A percentile compares a stretch with the other conserved stretches of the same genome.
Conservation (phyloP, 2,797 vertebrate species). For the Champsocephalus esox region DNA sequence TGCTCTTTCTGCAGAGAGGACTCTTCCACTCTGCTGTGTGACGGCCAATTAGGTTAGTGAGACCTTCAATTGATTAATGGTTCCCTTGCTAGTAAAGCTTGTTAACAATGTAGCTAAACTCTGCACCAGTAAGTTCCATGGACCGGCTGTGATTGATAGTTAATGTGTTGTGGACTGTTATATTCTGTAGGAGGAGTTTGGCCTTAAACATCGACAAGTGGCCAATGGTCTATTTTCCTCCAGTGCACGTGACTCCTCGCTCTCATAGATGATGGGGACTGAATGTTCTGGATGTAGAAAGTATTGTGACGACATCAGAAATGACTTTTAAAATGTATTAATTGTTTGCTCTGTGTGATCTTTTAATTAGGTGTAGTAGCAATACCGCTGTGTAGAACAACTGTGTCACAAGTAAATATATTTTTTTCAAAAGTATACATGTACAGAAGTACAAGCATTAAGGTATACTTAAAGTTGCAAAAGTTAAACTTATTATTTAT, state of each 20-base stretch:
- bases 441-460: too few relatives aligned
- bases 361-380: too few relatives aligned
- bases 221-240: slow-evolving; percentile 61
- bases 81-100: slow-evolving; percentile 17
- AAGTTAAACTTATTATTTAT: too few relatives aligned
- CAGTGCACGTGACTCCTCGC: slow-evolving; percentile 45
- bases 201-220: slow-evolving; percentile 60
- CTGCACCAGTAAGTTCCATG: slow-evolving; percentile 50
- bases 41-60: slow-evolving; percentile 14
- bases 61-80: slow-evolving; percentile 31
- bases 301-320: slow-evolving; percentile 20
- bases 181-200: slow-evolving; percentile 80
- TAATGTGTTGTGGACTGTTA: slow-evolving; percentile 77
- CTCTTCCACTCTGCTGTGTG: slow-evolving; percentile 13
- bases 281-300: slow-evolving; percentile 22
- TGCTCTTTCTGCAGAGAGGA: slow-evolving; percentile 75
- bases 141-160: slow-evolving; percentile 70
- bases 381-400: too few relatives aligned
- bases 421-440: too few relatives aligned
- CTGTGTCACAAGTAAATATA: too few relatives aligned
- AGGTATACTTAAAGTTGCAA: too few relatives aligned
- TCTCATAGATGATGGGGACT: background rate
- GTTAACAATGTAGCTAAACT: slow-evolving; percentile 41
- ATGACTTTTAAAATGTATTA: slow-evolving; percentile 21
- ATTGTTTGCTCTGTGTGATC: background rate